Conservation (phyloP, 2,797 vertebrate genomes). For the Gallinago solitaria region DNA sequence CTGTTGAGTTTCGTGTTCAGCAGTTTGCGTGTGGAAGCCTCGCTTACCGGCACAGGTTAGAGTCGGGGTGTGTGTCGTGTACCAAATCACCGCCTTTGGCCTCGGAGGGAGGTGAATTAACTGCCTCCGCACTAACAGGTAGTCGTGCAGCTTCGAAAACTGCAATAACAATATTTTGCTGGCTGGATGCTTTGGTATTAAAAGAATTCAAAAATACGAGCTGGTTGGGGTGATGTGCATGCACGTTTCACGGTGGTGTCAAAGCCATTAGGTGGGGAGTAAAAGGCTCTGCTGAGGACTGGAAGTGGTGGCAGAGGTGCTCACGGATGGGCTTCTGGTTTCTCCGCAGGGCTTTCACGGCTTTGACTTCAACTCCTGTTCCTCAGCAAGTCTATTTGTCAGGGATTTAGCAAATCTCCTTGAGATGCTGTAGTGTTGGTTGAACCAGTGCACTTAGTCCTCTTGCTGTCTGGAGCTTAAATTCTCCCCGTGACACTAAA, state of each 20-base stretch:
- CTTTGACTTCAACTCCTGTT: background rate
- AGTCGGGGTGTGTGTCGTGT: background rate
- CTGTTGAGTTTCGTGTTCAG: constrained; percentile 23
- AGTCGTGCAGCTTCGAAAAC: background rate
- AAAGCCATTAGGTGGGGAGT: background rate
- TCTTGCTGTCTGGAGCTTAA: background rate
- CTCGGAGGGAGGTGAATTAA: background rate
- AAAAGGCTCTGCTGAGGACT: background rate
- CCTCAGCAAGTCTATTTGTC: background rate
- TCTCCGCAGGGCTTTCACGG: background rate
- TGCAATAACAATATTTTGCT: background rate
- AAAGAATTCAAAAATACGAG: background rate
- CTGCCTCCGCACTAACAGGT: background rate
- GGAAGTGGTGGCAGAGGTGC: background rate
- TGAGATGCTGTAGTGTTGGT: background rate
- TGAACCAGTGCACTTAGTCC: background rate
- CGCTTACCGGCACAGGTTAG: background rate
- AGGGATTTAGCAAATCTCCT: background rate
- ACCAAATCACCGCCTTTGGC: background rate
- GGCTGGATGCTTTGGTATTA: background rate
- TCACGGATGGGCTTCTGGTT: background rate
- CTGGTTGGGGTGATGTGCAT: background rate
- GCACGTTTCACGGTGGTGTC: background rate
- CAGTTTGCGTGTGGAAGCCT: constrained; percentile 44
- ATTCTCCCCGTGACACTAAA: background rate